A percentile compares a stretch with the other conserved stretches of the same genome.
phyloP scores from a whole-genome alignment of 2,888 invertebrate species.

The Cenopis cana region DNA sequence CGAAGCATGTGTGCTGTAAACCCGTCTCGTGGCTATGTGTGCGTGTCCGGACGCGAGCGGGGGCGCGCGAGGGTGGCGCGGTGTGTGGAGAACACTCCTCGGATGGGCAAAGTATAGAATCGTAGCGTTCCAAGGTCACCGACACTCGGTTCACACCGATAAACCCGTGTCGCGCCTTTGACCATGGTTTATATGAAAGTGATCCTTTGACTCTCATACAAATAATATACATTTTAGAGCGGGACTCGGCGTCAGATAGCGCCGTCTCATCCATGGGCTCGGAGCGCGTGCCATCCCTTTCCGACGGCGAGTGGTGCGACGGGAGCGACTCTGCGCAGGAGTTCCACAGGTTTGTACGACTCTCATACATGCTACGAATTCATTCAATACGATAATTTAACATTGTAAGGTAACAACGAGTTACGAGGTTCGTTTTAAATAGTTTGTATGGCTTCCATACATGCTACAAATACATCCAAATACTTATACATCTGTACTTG shows the following conservation, averaged over 20 bases:
- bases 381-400: background rate
- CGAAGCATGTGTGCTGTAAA: too few relatives aligned
- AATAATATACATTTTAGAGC: conserved; percentile 74
- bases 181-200: too few relatives aligned
- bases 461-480: background rate
- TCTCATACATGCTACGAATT: conserved; percentile 1
- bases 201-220: background rate
- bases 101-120: too few relatives aligned
- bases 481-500: background rate
- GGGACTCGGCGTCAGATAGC: conserved; percentile 94
- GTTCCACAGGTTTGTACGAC: conserved; percentile 85
- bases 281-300: conserved; percentile 94
- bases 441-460: background rate
- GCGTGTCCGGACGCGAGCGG: too few relatives aligned
- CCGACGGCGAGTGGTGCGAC: conserved; percentile 96
- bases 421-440: too few relatives aligned
- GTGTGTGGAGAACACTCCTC: too few relatives aligned
- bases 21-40: too few relatives aligned
- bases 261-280: conserved; percentile 97
- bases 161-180: too few relatives aligned
- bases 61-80: too few relatives aligned
- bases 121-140: too few relatives aligned
- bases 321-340: conserved; percentile 94
- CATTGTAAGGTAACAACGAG: too few relatives aligned
- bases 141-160: too few relatives aligned